These are phyloP conservation scores for Chlamydotis undulata DNA, from an alignment of 2,113 vertebrate species.

Conservation along the genomic window DNA sequence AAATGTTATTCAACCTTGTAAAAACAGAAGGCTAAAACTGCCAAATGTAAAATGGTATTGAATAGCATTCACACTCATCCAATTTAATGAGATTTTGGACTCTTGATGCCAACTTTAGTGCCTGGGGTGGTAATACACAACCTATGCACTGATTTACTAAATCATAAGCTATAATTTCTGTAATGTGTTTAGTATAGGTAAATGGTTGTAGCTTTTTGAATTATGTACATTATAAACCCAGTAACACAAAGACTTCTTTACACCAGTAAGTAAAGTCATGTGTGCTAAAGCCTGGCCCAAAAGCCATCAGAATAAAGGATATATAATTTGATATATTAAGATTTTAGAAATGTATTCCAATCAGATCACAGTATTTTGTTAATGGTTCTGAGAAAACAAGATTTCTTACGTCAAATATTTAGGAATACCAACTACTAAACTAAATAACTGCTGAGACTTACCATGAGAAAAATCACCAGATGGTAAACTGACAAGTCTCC, in stretches of 20 bases:
- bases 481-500: neutral
- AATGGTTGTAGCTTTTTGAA: neutral
- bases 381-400: neutral
- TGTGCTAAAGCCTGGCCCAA: neutral
- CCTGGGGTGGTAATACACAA: neutral
- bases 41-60: constrained; percentile 52
- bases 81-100: constrained; percentile 45
- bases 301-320: neutral
- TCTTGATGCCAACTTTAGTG: neutral
- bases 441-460: neutral
- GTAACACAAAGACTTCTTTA: neutral
- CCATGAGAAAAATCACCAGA: neutral
- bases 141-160: neutral
- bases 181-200: neutral
- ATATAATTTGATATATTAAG: neutral
- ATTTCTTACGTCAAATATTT: neutral
- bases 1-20: constrained; percentile 32
- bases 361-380: neutral
- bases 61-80: constrained; percentile 27
- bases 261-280: neutral
- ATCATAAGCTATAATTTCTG: neutral
- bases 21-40: constrained; percentile 25
- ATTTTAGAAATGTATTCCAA: neutral
- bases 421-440: neutral
- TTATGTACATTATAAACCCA: neutral